These are phyloP conservation scores for Cyclopterus lumpus DNA, from an alignment of 2,797 vertebrate species.

Conservation along the genomic window DNA sequence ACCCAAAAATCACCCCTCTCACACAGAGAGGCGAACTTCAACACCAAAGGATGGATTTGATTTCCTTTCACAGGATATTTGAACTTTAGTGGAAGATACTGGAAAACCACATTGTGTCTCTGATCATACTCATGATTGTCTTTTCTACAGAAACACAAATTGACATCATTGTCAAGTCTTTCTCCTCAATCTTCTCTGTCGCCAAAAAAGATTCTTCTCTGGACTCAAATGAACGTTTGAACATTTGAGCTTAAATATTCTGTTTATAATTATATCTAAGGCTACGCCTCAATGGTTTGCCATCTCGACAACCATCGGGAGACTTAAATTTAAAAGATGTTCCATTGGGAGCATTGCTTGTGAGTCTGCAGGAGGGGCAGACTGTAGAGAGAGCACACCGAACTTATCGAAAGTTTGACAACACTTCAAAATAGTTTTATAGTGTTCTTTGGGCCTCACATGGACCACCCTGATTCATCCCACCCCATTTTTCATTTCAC, in stretches of 20 bases:
- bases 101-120: background rate
- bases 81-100: background rate
- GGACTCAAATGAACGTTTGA: constrained; percentile 1
- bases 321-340: background rate
- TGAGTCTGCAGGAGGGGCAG: constrained; percentile 1
- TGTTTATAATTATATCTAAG: constrained; percentile 32
- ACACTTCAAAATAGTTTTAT: background rate
- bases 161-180: background rate
- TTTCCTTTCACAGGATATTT: background rate
- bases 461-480: constrained; percentile 40
- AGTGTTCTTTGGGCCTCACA: constrained; percentile 17
- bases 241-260: constrained; percentile 18
- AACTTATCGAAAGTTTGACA: background rate
- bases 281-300: constrained; percentile 29
- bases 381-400: constrained; percentile 8
- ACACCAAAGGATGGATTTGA: constrained; percentile 26
- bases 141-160: background rate
- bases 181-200: constrained; percentile 10
- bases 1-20: constrained; percentile 1
- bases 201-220: background rate
- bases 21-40: constrained; percentile 8
- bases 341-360: constrained; percentile 16
- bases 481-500: constrained; percentile 46
- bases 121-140: background rate
- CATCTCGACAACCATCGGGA: constrained; percentile 25